A percentile compares a stretch with the other conserved stretches of the same genome.
Conservation (phyloP, 1,140 invertebrate genomes). For the Anoplolepis gracilipes region DNA sequence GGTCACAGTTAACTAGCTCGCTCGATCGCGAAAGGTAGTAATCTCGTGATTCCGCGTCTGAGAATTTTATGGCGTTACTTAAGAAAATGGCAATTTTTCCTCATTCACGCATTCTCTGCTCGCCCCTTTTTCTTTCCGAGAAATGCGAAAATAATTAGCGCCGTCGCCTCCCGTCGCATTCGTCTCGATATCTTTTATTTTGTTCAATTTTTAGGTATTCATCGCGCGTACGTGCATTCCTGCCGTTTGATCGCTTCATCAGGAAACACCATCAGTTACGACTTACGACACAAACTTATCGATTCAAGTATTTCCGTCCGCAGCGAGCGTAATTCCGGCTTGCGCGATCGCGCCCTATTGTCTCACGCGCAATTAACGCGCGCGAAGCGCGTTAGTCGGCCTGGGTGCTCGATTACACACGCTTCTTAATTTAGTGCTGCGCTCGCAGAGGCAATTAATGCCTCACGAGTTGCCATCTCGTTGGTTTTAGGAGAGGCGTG, state of each 20-base stretch:
- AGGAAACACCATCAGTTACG: neutral
- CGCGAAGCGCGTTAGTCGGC: slow-evolving; percentile 50
- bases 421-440: slow-evolving; percentile 64
- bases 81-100: slow-evolving; percentile 40
- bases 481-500: slow-evolving; percentile 47
- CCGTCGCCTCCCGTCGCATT: neutral
- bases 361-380: slow-evolving; percentile 67
- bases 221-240: neutral
- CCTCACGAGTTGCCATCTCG: slow-evolving; percentile 28
- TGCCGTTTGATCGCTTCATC: neutral
- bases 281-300: slow-evolving; percentile 19
- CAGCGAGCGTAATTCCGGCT: slow-evolving; percentile 13
- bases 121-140: neutral
- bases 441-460: slow-evolving; percentile 62
- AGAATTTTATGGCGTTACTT: slow-evolving; percentile 2
- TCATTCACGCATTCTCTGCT: neutral
- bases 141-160: slow-evolving; percentile 20
- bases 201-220: neutral
- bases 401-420: slow-evolving; percentile 54
- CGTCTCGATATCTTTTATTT: neutral
- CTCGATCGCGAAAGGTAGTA: slow-evolving; percentile 51
- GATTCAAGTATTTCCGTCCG: slow-evolving; percentile 30
- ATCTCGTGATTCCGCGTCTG: slow-evolving; percentile 24
- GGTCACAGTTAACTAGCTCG: slow-evolving; percentile 48
- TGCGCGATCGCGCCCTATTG: slow-evolving; percentile 48